Evolutionary conservation across 2,888 invertebrate species (phyloP).

Genomic region (Drosophila maculinotata): DNA sequence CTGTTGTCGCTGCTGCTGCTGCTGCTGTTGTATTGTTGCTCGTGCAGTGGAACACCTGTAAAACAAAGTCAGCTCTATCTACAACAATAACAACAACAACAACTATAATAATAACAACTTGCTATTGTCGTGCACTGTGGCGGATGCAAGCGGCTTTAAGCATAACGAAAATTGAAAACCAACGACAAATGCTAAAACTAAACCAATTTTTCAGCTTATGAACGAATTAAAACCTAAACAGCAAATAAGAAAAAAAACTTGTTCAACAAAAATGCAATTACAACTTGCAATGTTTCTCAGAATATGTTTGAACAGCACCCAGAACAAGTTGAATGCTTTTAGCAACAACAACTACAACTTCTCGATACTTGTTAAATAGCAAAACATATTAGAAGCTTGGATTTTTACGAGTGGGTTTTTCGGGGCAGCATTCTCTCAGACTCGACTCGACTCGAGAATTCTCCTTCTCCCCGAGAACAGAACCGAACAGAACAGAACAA

Average conservation of each 20-base stretch:
- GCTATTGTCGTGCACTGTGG: slow-evolving; percentile 60
- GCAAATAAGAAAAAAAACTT: slow-evolving; percentile 48
- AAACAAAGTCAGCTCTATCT: slow-evolving; percentile 70
- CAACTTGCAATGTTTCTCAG: slow-evolving; percentile 48
- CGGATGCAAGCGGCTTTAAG: slow-evolving; percentile 62
- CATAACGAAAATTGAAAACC: slow-evolving; percentile 49
- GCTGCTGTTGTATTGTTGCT: slow-evolving; percentile 43
- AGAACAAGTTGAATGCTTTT: slow-evolving; percentile 61
- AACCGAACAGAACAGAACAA: slow-evolving; percentile 52
- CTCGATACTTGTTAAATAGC: slow-evolving; percentile 66
- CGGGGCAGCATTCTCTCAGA: slow-evolving; percentile 66
- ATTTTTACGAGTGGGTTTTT: slow-evolving; percentile 67
- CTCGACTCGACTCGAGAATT: slow-evolving; percentile 27
- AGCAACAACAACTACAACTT: slow-evolving; percentile 35
- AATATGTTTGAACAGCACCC: slow-evolving; percentile 45
- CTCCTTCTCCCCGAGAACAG: slow-evolving; percentile 24
- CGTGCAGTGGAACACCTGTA: slow-evolving; percentile 78
- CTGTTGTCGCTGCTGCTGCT: slow-evolving; percentile 37
- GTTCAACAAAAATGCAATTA: slow-evolving; percentile 68
- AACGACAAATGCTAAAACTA: slow-evolving; percentile 36
- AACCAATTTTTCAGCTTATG: slow-evolving; percentile 34
- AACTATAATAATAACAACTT: slow-evolving; percentile 16
- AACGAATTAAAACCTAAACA: slow-evolving; percentile 21
- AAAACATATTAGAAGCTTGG: slow-evolving; percentile 63
- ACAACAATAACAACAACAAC: slow-evolving; percentile 35